Percentiles rank a stretch among this genome's conserved stretches.
Evolutionary conservation across 2,888 invertebrate species (phyloP).

Genomic region (Melinopterus prodromus): DNA sequence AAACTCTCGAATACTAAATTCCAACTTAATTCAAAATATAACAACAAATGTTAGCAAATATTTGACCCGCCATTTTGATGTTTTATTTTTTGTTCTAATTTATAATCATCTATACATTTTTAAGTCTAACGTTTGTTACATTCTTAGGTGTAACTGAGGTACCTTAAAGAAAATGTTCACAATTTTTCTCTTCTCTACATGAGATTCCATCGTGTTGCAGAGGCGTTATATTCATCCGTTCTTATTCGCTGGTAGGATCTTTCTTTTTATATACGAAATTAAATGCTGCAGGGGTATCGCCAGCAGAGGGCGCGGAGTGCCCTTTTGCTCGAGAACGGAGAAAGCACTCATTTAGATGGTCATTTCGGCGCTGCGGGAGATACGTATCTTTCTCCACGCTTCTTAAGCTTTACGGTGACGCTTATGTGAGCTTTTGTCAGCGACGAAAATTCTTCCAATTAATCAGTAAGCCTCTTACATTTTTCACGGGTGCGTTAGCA

Average conservation of each 20-base stretch:
- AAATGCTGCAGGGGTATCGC: not conserved
- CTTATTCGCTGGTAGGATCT: not conserved
- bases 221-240: not conserved
- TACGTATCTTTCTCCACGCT: not conserved
- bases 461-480: conserved; percentile 4
- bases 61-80: too few relatives aligned
- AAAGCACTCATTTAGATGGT: not conserved
- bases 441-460: not conserved
- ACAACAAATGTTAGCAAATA: too few relatives aligned
- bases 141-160: too few relatives aligned
- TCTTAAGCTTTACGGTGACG: not conserved
- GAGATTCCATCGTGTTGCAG: not conserved
- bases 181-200: not conserved
- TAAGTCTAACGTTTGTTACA: too few relatives aligned
- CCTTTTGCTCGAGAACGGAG: not conserved
- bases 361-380: not conserved
- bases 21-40: too few relatives aligned
- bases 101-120: too few relatives aligned
- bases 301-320: not conserved
- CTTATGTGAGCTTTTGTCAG: not conserved
- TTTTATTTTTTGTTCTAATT: too few relatives aligned
- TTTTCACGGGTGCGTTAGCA: not conserved
- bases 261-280: conserved; percentile 4
- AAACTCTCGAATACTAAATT: too few relatives aligned
- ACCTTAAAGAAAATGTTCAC: not conserved